A percentile compares a stretch with the other conserved stretches of the same genome.
Evolutionary conservation across 1,140 invertebrate species (phyloP).

Genomic region (Lordiphosa stackelbergi): DNA sequence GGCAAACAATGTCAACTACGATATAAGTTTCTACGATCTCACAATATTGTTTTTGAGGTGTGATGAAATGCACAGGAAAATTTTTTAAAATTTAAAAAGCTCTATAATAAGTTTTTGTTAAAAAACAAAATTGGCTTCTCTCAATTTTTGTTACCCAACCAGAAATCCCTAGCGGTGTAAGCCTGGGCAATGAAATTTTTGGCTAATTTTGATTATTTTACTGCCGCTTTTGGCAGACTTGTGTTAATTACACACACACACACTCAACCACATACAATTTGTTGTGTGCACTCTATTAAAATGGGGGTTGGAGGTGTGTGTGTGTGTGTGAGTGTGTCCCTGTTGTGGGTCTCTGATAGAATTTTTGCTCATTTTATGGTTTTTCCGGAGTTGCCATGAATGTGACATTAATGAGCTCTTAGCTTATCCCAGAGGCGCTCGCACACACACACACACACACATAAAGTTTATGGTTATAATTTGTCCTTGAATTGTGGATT

Average conservation of each 20-base stretch:
- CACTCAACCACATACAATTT: constrained; percentile 26
- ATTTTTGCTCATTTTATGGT: constrained; percentile 61
- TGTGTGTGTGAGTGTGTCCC: background rate
- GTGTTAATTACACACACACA: constrained; percentile 53
- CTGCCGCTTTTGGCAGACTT: constrained; percentile 42
- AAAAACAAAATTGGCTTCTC: too few species aligned
- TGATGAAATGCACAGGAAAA: too few species aligned
- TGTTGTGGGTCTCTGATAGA: constrained; percentile 48
- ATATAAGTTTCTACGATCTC: too few species aligned
- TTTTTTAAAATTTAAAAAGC: too few species aligned
- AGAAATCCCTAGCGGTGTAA: constrained; percentile 6
- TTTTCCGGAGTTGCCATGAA: constrained; percentile 56
- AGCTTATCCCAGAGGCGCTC: constrained; percentile 61
- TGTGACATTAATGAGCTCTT: constrained; percentile 72
- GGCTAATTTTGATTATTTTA: constrained; percentile 74
- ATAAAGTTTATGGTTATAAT: constrained; percentile 62
- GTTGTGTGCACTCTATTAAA: constrained; percentile 62
- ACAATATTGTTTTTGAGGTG: too few species aligned
- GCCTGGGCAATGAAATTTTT: constrained; percentile 34
- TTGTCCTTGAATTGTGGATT: constrained; percentile 57
- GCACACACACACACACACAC: constrained; percentile 21
- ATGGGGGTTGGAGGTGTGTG: constrained; percentile 24
- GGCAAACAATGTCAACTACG: too few species aligned
- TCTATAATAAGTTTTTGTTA: too few species aligned
- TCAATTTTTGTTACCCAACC: constrained; percentile 9